Percentiles rank a stretch among this genome's conserved stretches.
phyloP scores from a whole-genome alignment of 2,888 invertebrate species.

The Tineola bisselliella region DNA sequence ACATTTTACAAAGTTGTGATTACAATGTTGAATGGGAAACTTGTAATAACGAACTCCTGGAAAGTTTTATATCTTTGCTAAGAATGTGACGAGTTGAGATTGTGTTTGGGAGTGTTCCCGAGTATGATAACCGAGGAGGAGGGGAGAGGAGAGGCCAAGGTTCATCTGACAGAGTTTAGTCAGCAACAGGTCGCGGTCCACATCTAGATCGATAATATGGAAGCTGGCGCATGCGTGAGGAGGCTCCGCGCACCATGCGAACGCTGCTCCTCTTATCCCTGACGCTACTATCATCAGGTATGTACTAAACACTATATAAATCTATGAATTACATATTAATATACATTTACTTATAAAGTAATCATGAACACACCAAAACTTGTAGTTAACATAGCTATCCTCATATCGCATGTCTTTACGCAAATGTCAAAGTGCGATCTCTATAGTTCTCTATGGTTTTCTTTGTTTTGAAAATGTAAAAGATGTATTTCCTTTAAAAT shows the following conservation, averaged over 20 bases:
- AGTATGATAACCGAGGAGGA: conserved; percentile 16
- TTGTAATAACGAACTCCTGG: neutral
- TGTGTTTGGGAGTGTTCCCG: neutral
- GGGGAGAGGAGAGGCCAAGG: conserved; percentile 21
- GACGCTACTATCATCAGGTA: conserved; percentile 49
- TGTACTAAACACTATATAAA: conserved; percentile 19
- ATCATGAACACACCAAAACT: neutral
- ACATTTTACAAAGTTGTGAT: neutral
- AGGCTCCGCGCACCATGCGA: conserved; percentile 42
- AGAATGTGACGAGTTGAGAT: conserved; percentile 6
- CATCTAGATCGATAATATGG: conserved; percentile 43
- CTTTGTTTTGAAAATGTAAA: conserved; percentile 8
- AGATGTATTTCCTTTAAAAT: neutral
- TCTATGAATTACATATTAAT: neutral
- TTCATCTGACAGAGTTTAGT: conserved; percentile 28
- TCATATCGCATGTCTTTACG: neutral
- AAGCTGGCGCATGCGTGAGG: conserved; percentile 55
- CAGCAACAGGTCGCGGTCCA: conserved; percentile 56
- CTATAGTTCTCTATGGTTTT: conserved; percentile 8
- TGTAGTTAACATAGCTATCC: neutral
- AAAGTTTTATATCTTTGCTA: conserved; percentile 1
- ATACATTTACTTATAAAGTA: neutral
- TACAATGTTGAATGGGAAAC: neutral
- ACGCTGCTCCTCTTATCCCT: conserved; percentile 48
- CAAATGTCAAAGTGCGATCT: neutral